Percentiles rank a stretch among this genome's conserved stretches.
phyloP scores from a whole-genome alignment of 2,797 vertebrate genomes.

The Lepus townsendii region DNA sequence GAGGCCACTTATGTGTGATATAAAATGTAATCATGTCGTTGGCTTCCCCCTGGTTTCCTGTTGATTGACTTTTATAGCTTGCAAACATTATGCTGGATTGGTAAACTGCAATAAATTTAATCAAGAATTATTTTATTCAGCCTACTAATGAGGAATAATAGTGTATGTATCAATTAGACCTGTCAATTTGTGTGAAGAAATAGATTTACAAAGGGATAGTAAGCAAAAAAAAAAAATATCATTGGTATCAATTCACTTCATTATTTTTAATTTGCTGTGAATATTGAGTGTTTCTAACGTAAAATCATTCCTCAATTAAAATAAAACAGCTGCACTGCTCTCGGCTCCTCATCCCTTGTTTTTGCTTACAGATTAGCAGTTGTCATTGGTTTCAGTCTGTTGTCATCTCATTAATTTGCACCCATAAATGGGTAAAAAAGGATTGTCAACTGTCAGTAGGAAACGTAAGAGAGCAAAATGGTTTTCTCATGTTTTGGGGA shows the following conservation, averaged over 20 bases:
- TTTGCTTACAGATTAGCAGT: conserved; percentile 90
- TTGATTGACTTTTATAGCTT: conserved; percentile 93
- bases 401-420: conserved; percentile 90
- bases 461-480: conserved; percentile 58
- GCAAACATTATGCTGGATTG: conserved; percentile 91
- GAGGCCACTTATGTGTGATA: conserved; percentile 64
- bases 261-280: conserved; percentile 92
- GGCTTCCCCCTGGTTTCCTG: conserved; percentile 87
- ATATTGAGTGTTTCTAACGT: conserved; percentile 91
- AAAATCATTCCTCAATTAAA: conserved; percentile 91
- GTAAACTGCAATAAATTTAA: conserved; percentile 93
- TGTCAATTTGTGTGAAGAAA: conserved; percentile 92
- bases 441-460: conserved; percentile 81
- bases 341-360: conserved; percentile 88
- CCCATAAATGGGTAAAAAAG: conserved; percentile 88
- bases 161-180: conserved; percentile 91
- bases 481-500: conserved; percentile 53
- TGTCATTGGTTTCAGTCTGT: conserved; percentile 89
- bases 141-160: conserved; percentile 92
- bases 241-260: conserved; percentile 91
- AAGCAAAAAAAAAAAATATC: conserved; percentile 89
- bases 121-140: conserved; percentile 93
- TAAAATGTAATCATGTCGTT: conserved; percentile 87
- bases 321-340: conserved; percentile 90
- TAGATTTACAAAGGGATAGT: conserved; percentile 92